phyloP scores from a whole-genome alignment of 2,113 vertebrate genomes.

The Benitochromis conjunctus region DNA sequence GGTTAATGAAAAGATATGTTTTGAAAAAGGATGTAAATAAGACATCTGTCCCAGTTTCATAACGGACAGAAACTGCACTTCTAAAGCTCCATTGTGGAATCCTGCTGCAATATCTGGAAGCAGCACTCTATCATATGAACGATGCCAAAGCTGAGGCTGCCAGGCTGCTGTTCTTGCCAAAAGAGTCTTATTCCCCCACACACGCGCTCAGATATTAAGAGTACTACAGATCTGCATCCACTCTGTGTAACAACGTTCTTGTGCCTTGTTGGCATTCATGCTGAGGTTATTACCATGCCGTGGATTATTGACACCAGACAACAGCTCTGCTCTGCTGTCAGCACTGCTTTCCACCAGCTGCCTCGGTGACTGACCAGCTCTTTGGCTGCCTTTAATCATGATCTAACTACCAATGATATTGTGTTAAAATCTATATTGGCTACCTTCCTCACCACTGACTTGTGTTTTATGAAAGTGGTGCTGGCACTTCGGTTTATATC shows the following conservation, averaged over 20 bases:
- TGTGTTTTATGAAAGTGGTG: neutral
- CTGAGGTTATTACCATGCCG: neutral
- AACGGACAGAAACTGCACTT: neutral
- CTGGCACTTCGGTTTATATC: neutral
- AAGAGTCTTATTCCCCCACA: constrained; percentile 4
- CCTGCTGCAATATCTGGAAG: neutral
- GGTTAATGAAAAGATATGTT: neutral
- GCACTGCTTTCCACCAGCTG: neutral
- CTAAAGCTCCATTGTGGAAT: neutral
- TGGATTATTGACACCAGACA: neutral
- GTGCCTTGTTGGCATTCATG: constrained; percentile 1
- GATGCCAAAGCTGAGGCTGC: neutral
- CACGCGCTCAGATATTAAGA: neutral
- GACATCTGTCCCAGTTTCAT: neutral
- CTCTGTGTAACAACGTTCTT: neutral
- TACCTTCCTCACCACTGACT: neutral
- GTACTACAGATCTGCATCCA: neutral
- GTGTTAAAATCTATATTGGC: neutral
- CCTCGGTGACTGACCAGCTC: neutral
- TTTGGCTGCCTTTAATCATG: neutral
- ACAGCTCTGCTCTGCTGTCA: constrained; percentile 4
- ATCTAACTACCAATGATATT: neutral
- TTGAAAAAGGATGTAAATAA: neutral
- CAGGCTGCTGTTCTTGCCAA: neutral
- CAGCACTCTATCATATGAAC: neutral